Evolutionary conservation across 1,140 invertebrate genomes (phyloP), one percentile per base, ranked within the genome.

Genomic region (Diabrotica virgifera): DNA sequence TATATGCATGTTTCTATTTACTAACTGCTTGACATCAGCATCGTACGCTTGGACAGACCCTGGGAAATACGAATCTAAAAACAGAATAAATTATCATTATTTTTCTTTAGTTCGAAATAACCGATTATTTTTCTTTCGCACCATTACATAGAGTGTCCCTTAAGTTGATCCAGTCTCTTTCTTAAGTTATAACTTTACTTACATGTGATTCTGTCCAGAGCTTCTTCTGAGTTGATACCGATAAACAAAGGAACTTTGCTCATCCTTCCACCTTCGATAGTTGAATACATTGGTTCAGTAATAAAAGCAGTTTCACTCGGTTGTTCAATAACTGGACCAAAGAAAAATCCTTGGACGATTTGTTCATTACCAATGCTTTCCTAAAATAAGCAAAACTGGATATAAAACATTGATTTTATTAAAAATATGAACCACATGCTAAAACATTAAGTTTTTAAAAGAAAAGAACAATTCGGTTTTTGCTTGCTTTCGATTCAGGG

Each of bases 221-320:
- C 62, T 64, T 74, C 72, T 52, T 74, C 72, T 5, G 71, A 65
- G 61, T 66, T 68, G 46, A 70, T 66, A 11, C 72, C 72, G 37
- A 74, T 69, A 11, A 74, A 63, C 57, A 68, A 50, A 6, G 72
- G 72, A 37, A 74, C 72, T 51, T 55, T 35, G 40, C 67, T 71
- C 38, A 69, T 66, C 38, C 62, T 53, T 9, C 72, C 72, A 13
- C 13, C 38, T 38, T 55, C 56, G 8, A 74, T 50, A 40, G 46
- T n/a, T 52, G 66, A 62, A 13, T 70, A 72, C 35, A 65, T 62
- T 40, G 24, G 60, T 51, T 69, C 62, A 5, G 69, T 71, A 14
- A 74, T 35, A 50, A 74, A 72, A 5, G 71, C 63, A 40, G 59
- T 55, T 51, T 69, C 60, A n/a, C 66, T 63, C 40, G 62, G 52